Base-by-base conservation (phyloP, 2,113 vertebrate species). In the Actinemys pallida region DNA sequence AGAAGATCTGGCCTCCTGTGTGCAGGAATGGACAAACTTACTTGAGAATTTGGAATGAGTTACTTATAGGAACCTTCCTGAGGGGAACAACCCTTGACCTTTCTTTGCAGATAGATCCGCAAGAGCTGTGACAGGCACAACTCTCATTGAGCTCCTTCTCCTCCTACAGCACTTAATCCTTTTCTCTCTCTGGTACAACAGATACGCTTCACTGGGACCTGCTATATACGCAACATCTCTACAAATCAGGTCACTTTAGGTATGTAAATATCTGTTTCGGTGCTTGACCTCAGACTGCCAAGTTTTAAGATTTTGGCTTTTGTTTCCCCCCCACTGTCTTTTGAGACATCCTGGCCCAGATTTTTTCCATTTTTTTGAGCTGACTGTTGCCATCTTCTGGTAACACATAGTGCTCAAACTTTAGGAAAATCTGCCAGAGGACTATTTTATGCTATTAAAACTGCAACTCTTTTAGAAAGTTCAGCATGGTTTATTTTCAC, bases 311-410 rank as follows among this genome's bases (percentile, higher is more conserved):
- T 39, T 42, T 31, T 83, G 45, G 80, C 87, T 10, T 84, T 25
- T 42, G 39, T 4, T 42, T 42, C 39, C 39, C 39, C 39, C 39
- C 31, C 75, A 78, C 42, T 54, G 27, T 20, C 80, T 53, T 53
- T 54, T 81, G 6, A 86, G 25, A 31, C 89, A 82, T 75, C 81
- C 0, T 0, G 57, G 47, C 35, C 54, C 0, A 10, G 69, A 78
- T 80, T 25, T 95, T 97, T 94, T 91, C 94, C 89, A 91, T 86
- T 87, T 89, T 87, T 57, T 31, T 90, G 90, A 89, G 87, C 96
- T 93, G 86, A 1, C 2, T 90, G 90, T 78, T 97, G 90, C 79
- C 96, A 93, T 57, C 81, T 93, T 83, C n/a, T 29, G 56, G 97
- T 92, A 65, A 92, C 80, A 62, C 14, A 14, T 1, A 22, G 24